phyloP scores from a whole-genome alignment of 2,797 vertebrate species.

The Notoglanidium macrostoma region DNA sequence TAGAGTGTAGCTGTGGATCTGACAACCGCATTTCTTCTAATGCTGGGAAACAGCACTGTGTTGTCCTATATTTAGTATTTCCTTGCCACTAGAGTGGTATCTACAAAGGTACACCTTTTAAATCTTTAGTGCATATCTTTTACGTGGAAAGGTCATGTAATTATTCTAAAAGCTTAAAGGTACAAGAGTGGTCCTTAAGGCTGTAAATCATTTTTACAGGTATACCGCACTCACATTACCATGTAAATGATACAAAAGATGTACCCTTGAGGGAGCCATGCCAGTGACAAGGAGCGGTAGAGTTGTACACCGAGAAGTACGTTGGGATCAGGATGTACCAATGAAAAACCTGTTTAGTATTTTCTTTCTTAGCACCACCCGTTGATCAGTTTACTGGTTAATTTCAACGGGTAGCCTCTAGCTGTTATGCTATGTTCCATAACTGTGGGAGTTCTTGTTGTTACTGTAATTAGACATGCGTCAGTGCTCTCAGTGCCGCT shows the following conservation, averaged over 20 bases:
- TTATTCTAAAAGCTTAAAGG: neutral
- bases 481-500: slow-evolving; percentile 2
- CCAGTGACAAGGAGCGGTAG: neutral
- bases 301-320: neutral
- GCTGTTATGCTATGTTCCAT: neutral
- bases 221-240: neutral
- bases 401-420: neutral
- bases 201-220: neutral
- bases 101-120: neutral
- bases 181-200: neutral
- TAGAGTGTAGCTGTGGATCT: slow-evolving; percentile 34
- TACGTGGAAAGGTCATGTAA: neutral
- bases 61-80: neutral
- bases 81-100: neutral
- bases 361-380: neutral
- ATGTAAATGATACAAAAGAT: neutral
- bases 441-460: neutral
- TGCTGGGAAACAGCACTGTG: neutral
- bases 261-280: neutral
- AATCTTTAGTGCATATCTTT: neutral
- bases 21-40: slow-evolving; percentile 17
- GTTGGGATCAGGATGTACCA: neutral
- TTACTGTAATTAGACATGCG: slow-evolving; percentile 12
- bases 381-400: neutral
- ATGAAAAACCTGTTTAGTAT: neutral